Percentiles rank a stretch among this genome's conserved stretches.
These are phyloP conservation scores for Oligia fasciuncula DNA, from an alignment of 2,888 invertebrate species.

Conservation along the genomic window DNA sequence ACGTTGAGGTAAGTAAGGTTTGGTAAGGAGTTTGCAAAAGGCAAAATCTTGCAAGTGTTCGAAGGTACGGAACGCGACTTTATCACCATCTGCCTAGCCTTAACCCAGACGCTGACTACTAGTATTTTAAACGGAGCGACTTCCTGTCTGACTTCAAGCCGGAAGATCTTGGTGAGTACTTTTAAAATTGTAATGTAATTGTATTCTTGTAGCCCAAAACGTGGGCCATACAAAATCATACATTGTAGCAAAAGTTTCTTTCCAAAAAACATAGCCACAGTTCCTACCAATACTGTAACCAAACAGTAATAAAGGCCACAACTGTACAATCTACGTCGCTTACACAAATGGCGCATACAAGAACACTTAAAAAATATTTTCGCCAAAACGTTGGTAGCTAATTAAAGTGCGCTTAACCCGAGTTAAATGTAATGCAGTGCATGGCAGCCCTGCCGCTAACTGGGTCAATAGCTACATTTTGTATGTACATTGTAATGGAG, in stretches of 20 bases:
- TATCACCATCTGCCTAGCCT: background rate
- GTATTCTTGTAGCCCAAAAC: background rate
- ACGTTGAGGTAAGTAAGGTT: background rate
- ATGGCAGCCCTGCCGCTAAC: constrained; percentile 52
- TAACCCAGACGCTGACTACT: background rate
- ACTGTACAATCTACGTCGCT: constrained; percentile 38
- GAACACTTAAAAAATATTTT: constrained; percentile 40
- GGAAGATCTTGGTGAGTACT: background rate
- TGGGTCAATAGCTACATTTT: constrained; percentile 61
- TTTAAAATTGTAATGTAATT: too few relatives aligned
- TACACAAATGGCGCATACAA: constrained; percentile 32
- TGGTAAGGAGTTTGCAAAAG: background rate
- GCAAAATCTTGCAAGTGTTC: background rate
- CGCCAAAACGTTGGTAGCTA: constrained; percentile 32
- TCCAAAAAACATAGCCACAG: background rate
- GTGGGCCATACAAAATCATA: background rate
- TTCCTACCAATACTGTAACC: background rate
- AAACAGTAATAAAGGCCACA: constrained; percentile 14
- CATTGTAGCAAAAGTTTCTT: background rate
- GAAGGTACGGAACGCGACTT: background rate
- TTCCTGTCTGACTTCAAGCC: background rate
- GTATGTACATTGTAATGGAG: constrained; percentile 64
- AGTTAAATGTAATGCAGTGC: constrained; percentile 47
- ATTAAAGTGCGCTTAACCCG: constrained; percentile 51
- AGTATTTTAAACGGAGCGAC: background rate